Conservation (phyloP, 2,888 invertebrate genomes). For the Ferrisia virgata region DNA sequence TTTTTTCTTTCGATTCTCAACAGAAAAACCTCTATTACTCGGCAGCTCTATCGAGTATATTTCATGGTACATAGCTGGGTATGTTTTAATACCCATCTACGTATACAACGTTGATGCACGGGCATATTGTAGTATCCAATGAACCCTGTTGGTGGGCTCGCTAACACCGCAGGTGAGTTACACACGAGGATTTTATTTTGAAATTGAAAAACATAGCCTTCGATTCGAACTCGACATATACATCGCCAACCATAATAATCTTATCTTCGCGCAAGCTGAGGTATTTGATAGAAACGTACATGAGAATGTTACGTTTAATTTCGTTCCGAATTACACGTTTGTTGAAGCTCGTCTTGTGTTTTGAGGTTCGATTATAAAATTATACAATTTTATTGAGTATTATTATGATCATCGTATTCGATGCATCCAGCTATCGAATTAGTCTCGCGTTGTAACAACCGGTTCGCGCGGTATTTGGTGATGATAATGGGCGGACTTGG, state of each 20-base stretch:
- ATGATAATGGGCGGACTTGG: conserved; percentile 4
- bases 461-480: not conserved
- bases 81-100: too few species aligned
- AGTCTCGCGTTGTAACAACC: not conserved
- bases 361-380: not conserved
- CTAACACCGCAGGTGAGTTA: conserved; percentile 18
- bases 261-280: too few species aligned
- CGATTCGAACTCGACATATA: not conserved
- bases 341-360: not conserved
- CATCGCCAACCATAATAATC: not conserved
- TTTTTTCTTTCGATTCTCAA: not conserved
- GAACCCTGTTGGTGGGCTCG: conserved; percentile 1
- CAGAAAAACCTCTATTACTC: not conserved
- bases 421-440: not conserved
- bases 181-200: not conserved
- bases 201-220: not conserved
- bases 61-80: not conserved
- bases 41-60: not conserved
- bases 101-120: not conserved
- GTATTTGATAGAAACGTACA: too few species aligned
- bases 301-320: not conserved
- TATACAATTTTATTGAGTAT: not conserved
- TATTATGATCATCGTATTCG: not conserved
- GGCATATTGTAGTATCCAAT: not conserved
- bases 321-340: not conserved